phyloP scores from a whole-genome alignment of 1,140 invertebrate species.

The Capitella teleta region DNA sequence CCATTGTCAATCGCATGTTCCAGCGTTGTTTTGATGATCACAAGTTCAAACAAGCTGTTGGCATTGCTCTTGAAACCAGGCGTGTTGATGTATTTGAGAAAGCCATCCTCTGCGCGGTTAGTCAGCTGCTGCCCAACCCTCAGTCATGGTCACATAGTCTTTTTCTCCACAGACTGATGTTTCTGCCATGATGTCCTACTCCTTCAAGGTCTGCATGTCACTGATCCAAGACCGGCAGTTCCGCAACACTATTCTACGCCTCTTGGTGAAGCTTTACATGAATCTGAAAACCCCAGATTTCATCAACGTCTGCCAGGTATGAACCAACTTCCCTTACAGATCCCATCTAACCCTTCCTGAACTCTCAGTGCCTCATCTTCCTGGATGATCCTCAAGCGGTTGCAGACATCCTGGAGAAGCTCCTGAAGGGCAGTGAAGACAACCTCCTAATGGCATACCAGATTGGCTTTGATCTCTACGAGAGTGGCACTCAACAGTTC shows the following conservation, averaged over 20 bases:
- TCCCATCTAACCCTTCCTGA: conserved; percentile 29
- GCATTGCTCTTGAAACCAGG: conserved; percentile 85
- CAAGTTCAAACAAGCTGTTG: conserved; percentile 78
- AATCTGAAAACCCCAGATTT: conserved; percentile 80
- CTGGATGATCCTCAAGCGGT: conserved; percentile 84
- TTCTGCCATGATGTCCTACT: conserved; percentile 80
- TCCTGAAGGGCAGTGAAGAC: conserved; percentile 65
- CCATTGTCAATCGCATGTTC: conserved; percentile 94
- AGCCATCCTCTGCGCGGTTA: conserved; percentile 75
- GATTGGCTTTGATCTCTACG: conserved; percentile 97
- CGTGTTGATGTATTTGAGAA: conserved; percentile 91
- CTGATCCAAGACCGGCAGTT: conserved; percentile 86
- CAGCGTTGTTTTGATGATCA: conserved; percentile 85
- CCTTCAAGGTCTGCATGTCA: conserved; percentile 90
- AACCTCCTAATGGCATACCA: conserved; percentile 87
- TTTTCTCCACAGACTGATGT: conserved; percentile 60
- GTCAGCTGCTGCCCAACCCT: conserved; percentile 43
- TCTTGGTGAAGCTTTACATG: conserved; percentile 79
- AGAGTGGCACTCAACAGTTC: conserved; percentile 97
- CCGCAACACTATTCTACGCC: conserved; percentile 73
- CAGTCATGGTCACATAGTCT: not conserved
- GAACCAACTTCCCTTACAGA: conserved; percentile 22
- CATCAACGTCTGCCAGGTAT: conserved; percentile 78
- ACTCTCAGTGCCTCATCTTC: conserved; percentile 94
- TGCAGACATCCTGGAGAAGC: conserved; percentile 77